Base-by-base conservation (phyloP, 1,140 invertebrate species). In the Aricia agestis region DNA sequence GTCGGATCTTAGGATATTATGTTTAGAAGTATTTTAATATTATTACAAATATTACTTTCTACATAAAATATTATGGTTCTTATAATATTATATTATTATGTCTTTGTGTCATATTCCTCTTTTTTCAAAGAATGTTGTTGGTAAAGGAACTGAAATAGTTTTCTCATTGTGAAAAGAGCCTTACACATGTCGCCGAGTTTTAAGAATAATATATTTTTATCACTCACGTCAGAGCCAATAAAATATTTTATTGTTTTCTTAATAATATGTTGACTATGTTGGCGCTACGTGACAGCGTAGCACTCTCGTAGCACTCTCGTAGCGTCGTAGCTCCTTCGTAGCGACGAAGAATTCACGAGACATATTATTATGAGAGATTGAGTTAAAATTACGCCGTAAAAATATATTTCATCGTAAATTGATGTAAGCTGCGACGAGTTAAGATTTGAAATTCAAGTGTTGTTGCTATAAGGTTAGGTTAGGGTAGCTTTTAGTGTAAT, bases 181-280 rank as follows among this genome's bases (percentile, higher is more conserved):
- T 15, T 11, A 13, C 13, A 52, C 13, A 11, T 52, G 11, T 52
- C 45, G 11, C 45, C 11, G 13, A 52, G 45, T 52, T 13, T 15
- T 52, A 52, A 52, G 1, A 52, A 36, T 36, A 7, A 36, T 36
- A 36, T 36, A 36, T 36, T 52, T 52, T 52, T 52, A 52, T 52
- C 45, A 25, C 59, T 25, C 0, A 31, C 2, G 59, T 63, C 18
- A 11, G 18, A 63, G 19, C 59, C 18, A 63, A 25, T 63, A 63
- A 63, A 63, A 63, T 63, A 63, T 63, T 63, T 63, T 63, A 63
- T 19, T 63, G 19, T 63, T 19, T 25, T 63, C 59, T 19, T 63
- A 25, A 19, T 59, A 59, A 59, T 19, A 18, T 19, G 59, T 19
- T 19, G 19, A 18, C 18, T 18, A 19, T 19, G 59, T 19, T 25